Evolutionary conservation across 1,140 invertebrate genomes (phyloP).

Genomic region (Berghia stephanieae): DNA sequence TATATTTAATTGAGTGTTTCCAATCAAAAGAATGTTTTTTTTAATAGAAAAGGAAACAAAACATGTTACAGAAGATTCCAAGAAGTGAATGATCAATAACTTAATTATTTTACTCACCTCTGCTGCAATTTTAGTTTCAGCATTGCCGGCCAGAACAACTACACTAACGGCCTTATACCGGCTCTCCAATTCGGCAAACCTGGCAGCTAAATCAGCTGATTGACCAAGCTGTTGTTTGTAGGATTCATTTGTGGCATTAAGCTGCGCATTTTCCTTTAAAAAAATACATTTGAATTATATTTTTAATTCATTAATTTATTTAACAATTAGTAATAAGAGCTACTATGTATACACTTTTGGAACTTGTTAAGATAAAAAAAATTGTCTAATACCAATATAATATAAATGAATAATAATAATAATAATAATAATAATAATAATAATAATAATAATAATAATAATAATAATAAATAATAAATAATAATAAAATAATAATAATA

Average conservation of each 20-base stretch:
- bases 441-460: too few relatives aligned
- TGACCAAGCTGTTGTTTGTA: slow-evolving; percentile 41
- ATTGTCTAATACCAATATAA: background rate
- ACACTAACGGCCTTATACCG: slow-evolving; percentile 43
- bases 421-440: too few relatives aligned
- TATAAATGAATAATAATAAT: too few relatives aligned
- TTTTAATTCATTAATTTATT: background rate
- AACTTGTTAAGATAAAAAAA: background rate
- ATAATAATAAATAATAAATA: too few relatives aligned
- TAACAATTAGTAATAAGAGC: background rate
- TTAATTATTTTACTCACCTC: slow-evolving; percentile 34
- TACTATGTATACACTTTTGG: background rate
- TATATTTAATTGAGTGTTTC: too few relatives aligned
- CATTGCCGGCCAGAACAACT: slow-evolving; percentile 35
- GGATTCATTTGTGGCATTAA: slow-evolving; percentile 43
- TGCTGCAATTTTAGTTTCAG: slow-evolving; percentile 39
- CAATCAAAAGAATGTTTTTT: background rate
- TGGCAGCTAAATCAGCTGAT: slow-evolving; percentile 32
- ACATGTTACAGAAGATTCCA: background rate
- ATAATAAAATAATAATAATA: too few relatives aligned
- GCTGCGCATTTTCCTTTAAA: slow-evolving; percentile 43
- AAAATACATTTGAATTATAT: background rate
- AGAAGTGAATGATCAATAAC: background rate
- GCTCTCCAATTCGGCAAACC: slow-evolving; percentile 44
- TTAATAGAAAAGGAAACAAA: background rate